Evolutionary conservation across 2,888 invertebrate species (phyloP), one percentile per base, ranked within the genome.

Genomic region (Cremastobaeus sp.): DNA sequence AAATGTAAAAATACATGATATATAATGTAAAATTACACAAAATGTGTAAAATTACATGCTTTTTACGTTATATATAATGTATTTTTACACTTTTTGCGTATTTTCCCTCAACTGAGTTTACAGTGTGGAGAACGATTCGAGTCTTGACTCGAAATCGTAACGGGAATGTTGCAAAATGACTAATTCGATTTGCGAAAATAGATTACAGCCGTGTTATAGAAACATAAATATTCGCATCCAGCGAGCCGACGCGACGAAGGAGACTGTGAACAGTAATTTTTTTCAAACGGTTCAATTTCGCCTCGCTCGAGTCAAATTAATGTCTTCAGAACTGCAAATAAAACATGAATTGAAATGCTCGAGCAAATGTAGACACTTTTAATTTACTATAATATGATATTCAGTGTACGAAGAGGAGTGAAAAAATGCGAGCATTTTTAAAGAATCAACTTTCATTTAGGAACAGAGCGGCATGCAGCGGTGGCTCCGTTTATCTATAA

Each of bases 371-470:
- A 54, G 48, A 55, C 70, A 55, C 62, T 70, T 71, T 71, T 64
- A 71, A 71, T 71, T 71, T 71, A 71, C 71, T 64, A 64, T 71
- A 70, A 64, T 64, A 64, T 64, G 50, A 57, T 52, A 71, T 71
- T 64, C 64, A 71, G 1, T 30, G 8, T n/a, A 37, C 45, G 37
- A 69, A 47, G 47, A 54, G 34, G n/a, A 30, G 52, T 18, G 50
- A 48, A 64, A 35, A 71, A 64, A 71, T 57, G 57, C 64, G 20
- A 21, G 37, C 45, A 9, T 50, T 64, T 41, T 18, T 28, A 50
- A 60, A 72, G 55, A 66, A 66, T 72, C 60, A 68, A 43, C 60
- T 47, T 72, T 72, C 72, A 72, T 72, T 72, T 72, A 65, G 52
- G 25, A 72, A 65, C 71, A 71, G 57, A 35, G 32, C 50, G 59